Evolutionary conservation across 2,797 vertebrate genomes (phyloP).

Genomic region (Oceanodroma leucorhoa): DNA sequence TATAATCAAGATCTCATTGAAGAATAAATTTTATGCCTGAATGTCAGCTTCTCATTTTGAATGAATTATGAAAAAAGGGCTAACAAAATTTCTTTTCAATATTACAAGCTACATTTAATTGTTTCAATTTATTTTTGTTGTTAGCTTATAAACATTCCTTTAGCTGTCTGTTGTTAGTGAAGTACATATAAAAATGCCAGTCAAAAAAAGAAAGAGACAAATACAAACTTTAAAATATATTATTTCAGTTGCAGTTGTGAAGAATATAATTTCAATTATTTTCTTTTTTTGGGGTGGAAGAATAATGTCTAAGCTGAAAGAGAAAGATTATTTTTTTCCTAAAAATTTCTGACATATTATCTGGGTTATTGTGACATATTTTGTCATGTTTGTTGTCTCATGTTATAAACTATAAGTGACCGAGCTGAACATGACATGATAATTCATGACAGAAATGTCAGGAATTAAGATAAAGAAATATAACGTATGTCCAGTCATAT

Average conservation of each 20-base stretch:
- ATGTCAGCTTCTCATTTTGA: background rate
- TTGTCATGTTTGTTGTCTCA: conserved; percentile 47
- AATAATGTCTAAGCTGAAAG: background rate
- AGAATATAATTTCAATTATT: background rate
- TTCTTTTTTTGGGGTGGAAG: background rate
- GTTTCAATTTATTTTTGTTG: background rate
- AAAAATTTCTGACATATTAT: background rate
- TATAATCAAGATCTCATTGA: conserved; percentile 6
- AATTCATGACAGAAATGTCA: conserved; percentile 71
- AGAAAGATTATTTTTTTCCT: background rate
- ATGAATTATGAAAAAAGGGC: background rate
- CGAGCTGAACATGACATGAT: conserved; percentile 41
- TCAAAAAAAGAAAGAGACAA: background rate
- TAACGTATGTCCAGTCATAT: conserved; percentile 60
- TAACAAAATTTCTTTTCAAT: background rate
- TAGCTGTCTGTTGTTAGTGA: background rate
- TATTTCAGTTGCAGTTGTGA: background rate
- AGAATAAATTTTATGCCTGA: conserved; percentile 10
- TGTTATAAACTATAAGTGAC: conserved; percentile 55
- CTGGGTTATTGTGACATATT: conserved; percentile 57
- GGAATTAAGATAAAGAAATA: conserved; percentile 62
- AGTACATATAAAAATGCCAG: background rate
- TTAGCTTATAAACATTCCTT: background rate
- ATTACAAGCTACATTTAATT: background rate
- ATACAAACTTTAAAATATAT: background rate